Evolutionary conservation across 2,113 vertebrate genomes (phyloP).

Genomic region (Ceyx cyanopectus): DNA sequence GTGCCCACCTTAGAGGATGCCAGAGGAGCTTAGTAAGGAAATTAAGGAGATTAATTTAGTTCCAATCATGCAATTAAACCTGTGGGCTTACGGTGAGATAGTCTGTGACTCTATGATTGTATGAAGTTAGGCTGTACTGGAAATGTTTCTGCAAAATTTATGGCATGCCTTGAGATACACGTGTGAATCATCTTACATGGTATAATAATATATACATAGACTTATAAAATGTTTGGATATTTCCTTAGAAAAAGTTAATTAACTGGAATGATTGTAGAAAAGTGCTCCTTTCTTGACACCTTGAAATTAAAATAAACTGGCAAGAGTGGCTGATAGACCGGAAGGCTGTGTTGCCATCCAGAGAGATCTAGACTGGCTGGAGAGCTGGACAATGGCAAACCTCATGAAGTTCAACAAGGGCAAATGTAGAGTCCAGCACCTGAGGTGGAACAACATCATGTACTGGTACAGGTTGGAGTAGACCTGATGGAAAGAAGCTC

Average conservation of each 20-base stretch:
- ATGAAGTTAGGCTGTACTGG: neutral
- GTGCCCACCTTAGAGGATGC: neutral
- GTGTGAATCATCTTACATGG: neutral
- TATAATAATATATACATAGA: neutral
- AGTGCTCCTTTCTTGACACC: neutral
- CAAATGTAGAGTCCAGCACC: too few species aligned
- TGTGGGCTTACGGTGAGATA: neutral
- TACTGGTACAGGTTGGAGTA: too few species aligned
- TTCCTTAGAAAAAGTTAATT: neutral
- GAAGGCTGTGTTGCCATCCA: too few species aligned
- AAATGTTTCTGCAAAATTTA: neutral
- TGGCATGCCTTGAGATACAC: neutral
- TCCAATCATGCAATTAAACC: neutral
- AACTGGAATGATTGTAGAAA: neutral
- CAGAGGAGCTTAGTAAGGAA: neutral
- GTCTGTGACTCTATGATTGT: neutral
- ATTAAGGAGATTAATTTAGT: neutral
- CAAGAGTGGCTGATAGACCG: too few species aligned
- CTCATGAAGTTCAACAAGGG: too few species aligned
- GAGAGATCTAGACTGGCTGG: too few species aligned
- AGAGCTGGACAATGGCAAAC: too few species aligned
- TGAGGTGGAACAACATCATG: too few species aligned
- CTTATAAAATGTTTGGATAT: neutral
- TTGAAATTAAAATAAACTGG: neutral
- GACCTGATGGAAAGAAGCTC: too few species aligned